Base-by-base conservation (phyloP, 2,113 vertebrate species). In the Vombatus ursinus region DNA sequence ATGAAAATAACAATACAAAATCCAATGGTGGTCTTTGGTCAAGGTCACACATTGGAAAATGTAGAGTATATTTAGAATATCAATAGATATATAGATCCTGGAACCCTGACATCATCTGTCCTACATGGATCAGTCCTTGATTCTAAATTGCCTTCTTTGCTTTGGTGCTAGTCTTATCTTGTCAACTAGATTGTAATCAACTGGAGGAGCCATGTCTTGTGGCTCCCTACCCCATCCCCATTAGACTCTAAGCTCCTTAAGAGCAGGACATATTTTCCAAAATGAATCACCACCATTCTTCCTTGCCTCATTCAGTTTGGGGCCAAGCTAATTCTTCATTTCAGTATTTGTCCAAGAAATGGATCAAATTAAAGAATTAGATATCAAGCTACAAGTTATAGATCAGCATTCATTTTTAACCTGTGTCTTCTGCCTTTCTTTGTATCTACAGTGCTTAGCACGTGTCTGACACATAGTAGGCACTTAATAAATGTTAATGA, bases 131-230 rank as follows among this genome's bases (percentile, higher is more conserved):
- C 52, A 94, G 57, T 92, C 54, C 48, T 93, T 94, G 93, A 90
- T 94, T 94, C 89, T 28, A 93, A 37, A 90, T 25, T 95, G 50
- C n/a, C 4, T 91, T 94, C 37, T 92, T 52, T 92, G 22, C 89
- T 48, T 92, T 94, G 89, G 51, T 93, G 49, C 91, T 97, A 19
- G 93, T 94, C 68, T 92, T 94, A 91, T 50, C 50, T n/a, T 77
- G 14, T n/a, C 61, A 77, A n/a, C 61, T 19, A 19, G 31, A 77
- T n/a, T n/a, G 16, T n/a, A 77, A 5, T 77, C 37, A 77, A 19
- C 4, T 77, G 5, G 61, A 77, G 14, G 61, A 77, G 37, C 4
- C 14, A 77, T n/a, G 16, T 19, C 12, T 77, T 77, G 14, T n/a
- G 16, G 0, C 31, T 77, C 31, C 14, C 14, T 37, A 12, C 37